Evolutionary conservation across 2,888 invertebrate genomes (phyloP).

Genomic region (Monochamus alternatus): DNA sequence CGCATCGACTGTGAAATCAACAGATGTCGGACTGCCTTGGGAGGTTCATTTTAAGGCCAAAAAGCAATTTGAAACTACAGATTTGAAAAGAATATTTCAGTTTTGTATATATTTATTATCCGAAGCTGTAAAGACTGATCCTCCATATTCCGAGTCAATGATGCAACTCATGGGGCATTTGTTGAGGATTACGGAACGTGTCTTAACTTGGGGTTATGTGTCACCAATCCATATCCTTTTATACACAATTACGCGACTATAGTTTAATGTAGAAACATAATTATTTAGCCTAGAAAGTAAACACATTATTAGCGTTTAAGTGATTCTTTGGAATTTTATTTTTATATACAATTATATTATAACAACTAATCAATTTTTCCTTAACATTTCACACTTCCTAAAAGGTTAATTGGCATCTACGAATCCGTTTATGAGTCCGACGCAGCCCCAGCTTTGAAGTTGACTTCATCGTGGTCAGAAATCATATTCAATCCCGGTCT

Average conservation of each 20-base stretch:
- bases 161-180: conserved; percentile 79
- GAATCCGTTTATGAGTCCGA: conserved; percentile 81
- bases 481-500: conserved; percentile 83
- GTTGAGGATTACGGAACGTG: conserved; percentile 84
- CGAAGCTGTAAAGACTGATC: conserved; percentile 74
- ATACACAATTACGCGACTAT: background rate
- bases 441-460: conserved; percentile 75
- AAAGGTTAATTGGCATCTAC: conserved; percentile 81
- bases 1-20: conserved; percentile 87
- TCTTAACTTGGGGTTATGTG: conserved; percentile 88
- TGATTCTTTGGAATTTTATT: too few relatives aligned
- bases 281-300: too few relatives aligned
- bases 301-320: too few relatives aligned
- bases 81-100: conserved; percentile 86
- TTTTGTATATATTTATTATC: conserved; percentile 78
- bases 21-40: conserved; percentile 91
- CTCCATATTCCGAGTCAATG: conserved; percentile 72
- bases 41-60: conserved; percentile 90
- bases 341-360: too few relatives aligned
- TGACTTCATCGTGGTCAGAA: conserved; percentile 82
- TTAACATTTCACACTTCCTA: conserved; percentile 73
- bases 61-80: conserved; percentile 86
- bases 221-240: conserved; percentile 72
- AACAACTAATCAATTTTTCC: conserved; percentile 43
- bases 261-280: background rate